Evolutionary conservation across 2,113 vertebrate species (phyloP).

Genomic region (Malurus cyaneus): DNA sequence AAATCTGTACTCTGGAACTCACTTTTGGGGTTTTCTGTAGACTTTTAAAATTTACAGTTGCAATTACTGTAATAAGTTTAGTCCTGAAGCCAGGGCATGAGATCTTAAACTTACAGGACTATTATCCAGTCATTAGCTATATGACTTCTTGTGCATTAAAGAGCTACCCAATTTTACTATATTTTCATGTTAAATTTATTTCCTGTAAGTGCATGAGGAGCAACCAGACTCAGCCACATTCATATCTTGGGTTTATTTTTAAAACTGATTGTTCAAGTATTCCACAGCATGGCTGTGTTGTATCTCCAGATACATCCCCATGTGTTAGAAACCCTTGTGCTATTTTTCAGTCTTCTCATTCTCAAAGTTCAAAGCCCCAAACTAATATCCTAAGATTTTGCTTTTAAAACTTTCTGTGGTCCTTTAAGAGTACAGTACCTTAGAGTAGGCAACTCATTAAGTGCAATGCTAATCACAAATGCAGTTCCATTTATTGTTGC

Average conservation of each 20-base stretch:
- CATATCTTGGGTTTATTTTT: neutral
- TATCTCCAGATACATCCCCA: neutral
- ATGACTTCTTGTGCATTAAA: neutral
- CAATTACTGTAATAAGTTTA: neutral
- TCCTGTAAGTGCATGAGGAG: slow-evolving; percentile 20
- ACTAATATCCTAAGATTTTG: neutral
- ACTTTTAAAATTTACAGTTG: slow-evolving; percentile 32
- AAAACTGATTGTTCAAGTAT: neutral
- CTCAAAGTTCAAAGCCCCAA: neutral
- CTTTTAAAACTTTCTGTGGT: neutral
- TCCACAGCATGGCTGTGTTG: slow-evolving; percentile 2
- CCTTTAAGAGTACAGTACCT: neutral
- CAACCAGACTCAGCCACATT: neutral
- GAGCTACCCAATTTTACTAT: slow-evolving; percentile 21
- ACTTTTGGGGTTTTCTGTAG: slow-evolving; percentile 27
- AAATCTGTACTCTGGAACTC: slow-evolving; percentile 7
- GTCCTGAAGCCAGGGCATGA: neutral
- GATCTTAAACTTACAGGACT: neutral
- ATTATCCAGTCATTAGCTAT: neutral
- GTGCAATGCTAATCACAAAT: neutral
- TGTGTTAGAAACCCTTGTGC: neutral
- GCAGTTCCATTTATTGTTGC: neutral
- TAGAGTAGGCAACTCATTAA: neutral
- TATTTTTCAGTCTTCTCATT: neutral
- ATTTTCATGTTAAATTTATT: slow-evolving; percentile 1